Evolutionary conservation across 2,888 invertebrate species (phyloP).

Genomic region (Bhutanitis thaidina): DNA sequence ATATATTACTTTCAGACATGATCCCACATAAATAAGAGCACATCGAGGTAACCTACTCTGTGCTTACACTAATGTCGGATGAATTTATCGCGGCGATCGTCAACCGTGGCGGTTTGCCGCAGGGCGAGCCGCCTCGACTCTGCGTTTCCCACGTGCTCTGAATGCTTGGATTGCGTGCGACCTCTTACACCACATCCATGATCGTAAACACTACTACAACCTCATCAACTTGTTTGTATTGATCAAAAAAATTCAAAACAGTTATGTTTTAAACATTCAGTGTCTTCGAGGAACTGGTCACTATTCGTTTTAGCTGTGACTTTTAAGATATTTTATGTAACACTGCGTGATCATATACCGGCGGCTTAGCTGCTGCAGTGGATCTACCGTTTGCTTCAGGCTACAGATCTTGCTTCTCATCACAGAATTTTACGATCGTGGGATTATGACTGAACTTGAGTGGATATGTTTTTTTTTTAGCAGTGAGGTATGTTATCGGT

Average conservation of each 20-base stretch:
- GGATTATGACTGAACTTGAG: conserved; percentile 51
- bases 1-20: conserved; percentile 25
- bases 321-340: conserved; percentile 29
- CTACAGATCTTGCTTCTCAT: conserved; percentile 63
- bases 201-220: conserved; percentile 47
- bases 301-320: conserved; percentile 45
- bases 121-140: conserved; percentile 63
- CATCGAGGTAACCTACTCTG: conserved; percentile 45
- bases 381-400: conserved; percentile 76
- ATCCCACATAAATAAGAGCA: conserved; percentile 42
- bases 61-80: conserved; percentile 63
- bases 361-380: conserved; percentile 67
- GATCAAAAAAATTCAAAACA: conserved; percentile 26
- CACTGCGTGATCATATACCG: conserved; percentile 43
- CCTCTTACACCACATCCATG: conserved; percentile 55
- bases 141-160: conserved; percentile 75
- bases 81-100: conserved; percentile 76
- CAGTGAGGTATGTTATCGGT: no score
- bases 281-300: conserved; percentile 28
- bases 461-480: conserved; percentile 22
- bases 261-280: conserved; percentile 31
- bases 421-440: conserved; percentile 70
- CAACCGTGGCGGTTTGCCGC: conserved; percentile 68
- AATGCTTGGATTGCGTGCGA: conserved; percentile 78
- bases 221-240: conserved; percentile 33